Evolutionary conservation across 2,888 invertebrate species (phyloP), one percentile per base, ranked within the genome.

Genomic region (Latheticus oryzae): DNA sequence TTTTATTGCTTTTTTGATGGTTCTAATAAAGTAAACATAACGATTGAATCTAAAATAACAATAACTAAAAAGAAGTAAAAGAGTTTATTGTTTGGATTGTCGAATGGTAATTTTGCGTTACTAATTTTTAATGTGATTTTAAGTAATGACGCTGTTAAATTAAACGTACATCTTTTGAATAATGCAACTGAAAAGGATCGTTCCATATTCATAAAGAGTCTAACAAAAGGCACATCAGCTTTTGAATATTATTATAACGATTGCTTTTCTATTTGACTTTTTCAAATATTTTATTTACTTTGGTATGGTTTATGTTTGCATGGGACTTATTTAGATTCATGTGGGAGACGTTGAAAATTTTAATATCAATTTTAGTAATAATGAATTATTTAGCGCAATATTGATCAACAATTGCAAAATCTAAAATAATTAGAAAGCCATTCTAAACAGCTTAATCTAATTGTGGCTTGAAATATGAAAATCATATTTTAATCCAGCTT

Each of bases 161-260:
- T 61, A 61, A 62, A 61, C 47, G 59, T 53, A 62, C 58, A 56
- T 52, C 42, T 56, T 43, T 45, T 65, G 65, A 63, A 65, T 64
- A 64, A 62, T 60, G 60, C 59, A 62, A 57, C 50, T 23, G 13
- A 28, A 30, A 45, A 53, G 42, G 55, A 59, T 51, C 48, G 42
- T 60, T 64, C 58, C 62, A 64, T 64, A 64, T 64, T 64, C 64
- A 64, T 64, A 58, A 56, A 60, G 40, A 48, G 37, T 47, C 21
- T 40, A 40, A 60, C 60, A 60, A 60, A 56, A 52, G 60, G 54
- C 47, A 45, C 50, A 19, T 17, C 23, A 40, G 47, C 43, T 57
- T 43, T 51, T 53, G 59, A 62, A 60, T 59, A 60, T 61, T 55
- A 42, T 50, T 58, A 47, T 48, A n/a, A n/a, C n/a, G 45, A 55